Evolutionary conservation across 2,113 vertebrate genomes (phyloP), one percentile per base, ranked within the genome.

Genomic region (Gymnocephalus cernua): DNA sequence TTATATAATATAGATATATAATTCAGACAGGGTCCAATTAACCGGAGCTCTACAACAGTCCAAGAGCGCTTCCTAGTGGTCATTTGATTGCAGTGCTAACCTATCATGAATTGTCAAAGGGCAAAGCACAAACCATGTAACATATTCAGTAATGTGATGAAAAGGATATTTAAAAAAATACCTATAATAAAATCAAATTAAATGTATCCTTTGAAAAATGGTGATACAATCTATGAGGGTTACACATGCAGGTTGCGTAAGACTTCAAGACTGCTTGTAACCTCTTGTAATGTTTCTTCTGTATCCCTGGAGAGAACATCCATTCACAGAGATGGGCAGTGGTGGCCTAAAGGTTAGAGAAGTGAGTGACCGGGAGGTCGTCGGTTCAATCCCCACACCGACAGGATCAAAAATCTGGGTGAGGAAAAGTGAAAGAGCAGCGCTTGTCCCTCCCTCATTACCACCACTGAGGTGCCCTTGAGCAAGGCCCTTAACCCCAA

Each of bases 11-110:
- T 29, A 4, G 29, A 29, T 29, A 29, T 29, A 29, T 15, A 0
- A 58, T 32, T 50, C 13, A 4, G 57, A 23, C 19, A 32, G 27
- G 1, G 12, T 35, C 27, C 13, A 64, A n/a, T n/a, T n/a, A n/a
- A 21, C 6, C 12, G 9, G 12, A n/a, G 41, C 32, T 63, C 2
- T 32, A 58, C 0, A n/a, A 2, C 29, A 53, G 48, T 48, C 6
- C 16, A 82, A 59, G n/a, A 51, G 4, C 16, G 53, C 58, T 0
- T 19, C 9, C 86, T 76, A 48, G 86, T 88, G 86, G 82, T 25
- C 0, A 57, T 27, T 19, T 13, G 0, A 35, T 63, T 6, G 11
- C 66, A 78, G 32, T 19, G 18, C 10, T 12, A 25, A 23, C 27
- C 14, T 8, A 16, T 15, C 11, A 12, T 44, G n/a, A 19, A 25